Evolutionary conservation across 1,140 invertebrate species (phyloP), one percentile per base, ranked within the genome.

Genomic region (Drosophila lacertosa): DNA sequence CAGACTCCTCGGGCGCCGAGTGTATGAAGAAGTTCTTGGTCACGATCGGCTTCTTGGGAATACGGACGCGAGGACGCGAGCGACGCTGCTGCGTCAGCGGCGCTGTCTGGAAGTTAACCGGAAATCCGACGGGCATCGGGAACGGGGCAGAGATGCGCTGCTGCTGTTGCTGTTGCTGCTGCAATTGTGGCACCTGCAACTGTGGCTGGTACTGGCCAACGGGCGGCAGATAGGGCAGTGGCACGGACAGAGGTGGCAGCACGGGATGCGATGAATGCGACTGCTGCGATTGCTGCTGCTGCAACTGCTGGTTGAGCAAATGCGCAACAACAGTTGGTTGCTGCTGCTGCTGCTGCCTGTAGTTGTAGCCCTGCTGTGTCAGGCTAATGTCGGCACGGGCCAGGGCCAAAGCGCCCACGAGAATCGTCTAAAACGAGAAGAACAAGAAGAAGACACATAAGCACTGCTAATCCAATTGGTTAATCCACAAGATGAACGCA

Each of bases 1-100:
- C 89, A 7, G 80, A 89, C 29, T 91, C 90, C 65, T 91, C 90
- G 15, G 90, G 90, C 2, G 90, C 90, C 5, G 90, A 73, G 62
- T 91, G 90, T 2, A 91, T 90, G 40, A 90, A 91, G 66, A 91
- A 91, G 60, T 82, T 89, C 54, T 91, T 91, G 42, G 90, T 91
- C 7, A 91, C 77, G 37, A 91, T 89, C 5, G 90, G 82, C 16
- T 83, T 78, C 63, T 90, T 91, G 26, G 82, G 67, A 16, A 81
- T 77, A 13, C 79, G 65, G 0, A 72, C 69, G 15, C 89, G 79
- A 13, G 86, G 89, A 39, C 89, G 89, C 3, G 79, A 48, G 11
- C 89, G 84, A 16, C 89, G 86, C 6, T 65, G 35, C 39, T 83
- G 86, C 24, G 77, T 69, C 13, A 68, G 5, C 16, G 78, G 88